Percentiles rank a stretch among this genome's conserved stretches.
phyloP scores from a whole-genome alignment of 2,888 invertebrate species.

The Sylvicola cinctus region DNA sequence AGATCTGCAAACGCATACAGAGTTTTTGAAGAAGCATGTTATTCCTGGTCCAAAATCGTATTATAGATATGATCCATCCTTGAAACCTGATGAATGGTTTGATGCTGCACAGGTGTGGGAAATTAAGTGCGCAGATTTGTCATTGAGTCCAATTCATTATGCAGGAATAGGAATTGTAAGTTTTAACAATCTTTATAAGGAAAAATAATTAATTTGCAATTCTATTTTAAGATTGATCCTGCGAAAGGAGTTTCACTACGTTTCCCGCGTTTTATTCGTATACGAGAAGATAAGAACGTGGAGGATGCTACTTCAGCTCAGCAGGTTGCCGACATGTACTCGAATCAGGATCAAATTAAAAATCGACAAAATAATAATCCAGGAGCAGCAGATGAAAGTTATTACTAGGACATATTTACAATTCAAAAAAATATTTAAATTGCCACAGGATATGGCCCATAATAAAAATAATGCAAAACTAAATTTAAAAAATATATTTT shows the following conservation, averaged over 20 bases:
- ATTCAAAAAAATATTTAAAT: background rate
- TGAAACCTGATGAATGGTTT: slow-evolving; percentile 79
- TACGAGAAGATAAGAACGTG: slow-evolving; percentile 76
- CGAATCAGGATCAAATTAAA: slow-evolving; percentile 77
- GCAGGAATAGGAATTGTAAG: slow-evolving; percentile 70
- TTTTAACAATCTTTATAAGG: too few species aligned
- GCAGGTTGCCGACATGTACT: slow-evolving; percentile 82
- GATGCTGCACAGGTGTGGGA: slow-evolving; percentile 81
- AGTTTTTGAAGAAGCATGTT: slow-evolving; percentile 52
- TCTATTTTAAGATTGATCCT: slow-evolving; percentile 45
- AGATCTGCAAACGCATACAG: slow-evolving; percentile 54
- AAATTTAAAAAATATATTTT: too few species aligned
- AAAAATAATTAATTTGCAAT: slow-evolving; percentile 6
- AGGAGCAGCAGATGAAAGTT: slow-evolving; percentile 29
- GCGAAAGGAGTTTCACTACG: slow-evolving; percentile 86
- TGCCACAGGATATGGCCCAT: too few species aligned
- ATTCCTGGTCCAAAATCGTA: slow-evolving; percentile 57
- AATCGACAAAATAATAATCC: slow-evolving; percentile 29
- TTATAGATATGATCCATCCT: slow-evolving; percentile 51
- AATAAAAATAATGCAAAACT: too few species aligned
- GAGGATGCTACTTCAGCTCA: slow-evolving; percentile 82
- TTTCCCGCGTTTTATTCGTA: slow-evolving; percentile 78
- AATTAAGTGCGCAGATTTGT: slow-evolving; percentile 92
- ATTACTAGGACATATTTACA: background rate
- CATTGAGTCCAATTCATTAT: slow-evolving; percentile 81